phyloP scores from a whole-genome alignment of 2,888 invertebrate genomes.

The Ethmia dodecea region DNA sequence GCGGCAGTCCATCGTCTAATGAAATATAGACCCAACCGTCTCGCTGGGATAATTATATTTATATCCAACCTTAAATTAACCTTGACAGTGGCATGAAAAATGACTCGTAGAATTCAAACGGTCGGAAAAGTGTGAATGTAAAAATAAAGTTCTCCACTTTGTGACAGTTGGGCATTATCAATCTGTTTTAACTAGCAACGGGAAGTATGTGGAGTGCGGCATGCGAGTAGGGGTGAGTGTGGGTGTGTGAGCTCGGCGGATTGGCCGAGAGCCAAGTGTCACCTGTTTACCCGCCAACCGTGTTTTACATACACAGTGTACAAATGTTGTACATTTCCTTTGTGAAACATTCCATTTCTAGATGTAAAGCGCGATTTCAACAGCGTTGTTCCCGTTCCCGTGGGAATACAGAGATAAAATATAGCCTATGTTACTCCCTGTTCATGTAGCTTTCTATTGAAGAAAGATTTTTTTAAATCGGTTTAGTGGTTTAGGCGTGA shows the following conservation, averaged over 20 bases:
- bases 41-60: slow-evolving; percentile 44
- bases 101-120: slow-evolving; percentile 56
- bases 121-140: slow-evolving; percentile 35
- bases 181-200: slow-evolving; percentile 67
- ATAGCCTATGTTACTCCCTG: too few relatives aligned
- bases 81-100: slow-evolving; percentile 74
- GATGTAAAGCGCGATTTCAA: too few relatives aligned
- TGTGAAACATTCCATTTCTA: too few relatives aligned
- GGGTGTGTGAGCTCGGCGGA: slow-evolving; percentile 24
- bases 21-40: slow-evolving; percentile 42
- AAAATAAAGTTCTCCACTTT: slow-evolving; percentile 59
- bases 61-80: slow-evolving; percentile 73
- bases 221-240: slow-evolving; percentile 12
- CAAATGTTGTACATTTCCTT: too few relatives aligned
- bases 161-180: slow-evolving; percentile 73
- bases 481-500: too few relatives aligned
- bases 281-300: slow-evolving; percentile 21
- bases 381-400: too few relatives aligned
- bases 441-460: too few relatives aligned
- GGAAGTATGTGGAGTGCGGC: slow-evolving; percentile 28
- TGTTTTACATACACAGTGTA: slow-evolving; percentile 1
- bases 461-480: too few relatives aligned
- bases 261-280: slow-evolving; percentile 36
- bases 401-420: too few relatives aligned
- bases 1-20: slow-evolving; percentile 26